Evolutionary conservation across 2,113 vertebrate species (phyloP), one percentile per base, ranked within the genome.

Genomic region (Nothoprocta pentlandii): DNA sequence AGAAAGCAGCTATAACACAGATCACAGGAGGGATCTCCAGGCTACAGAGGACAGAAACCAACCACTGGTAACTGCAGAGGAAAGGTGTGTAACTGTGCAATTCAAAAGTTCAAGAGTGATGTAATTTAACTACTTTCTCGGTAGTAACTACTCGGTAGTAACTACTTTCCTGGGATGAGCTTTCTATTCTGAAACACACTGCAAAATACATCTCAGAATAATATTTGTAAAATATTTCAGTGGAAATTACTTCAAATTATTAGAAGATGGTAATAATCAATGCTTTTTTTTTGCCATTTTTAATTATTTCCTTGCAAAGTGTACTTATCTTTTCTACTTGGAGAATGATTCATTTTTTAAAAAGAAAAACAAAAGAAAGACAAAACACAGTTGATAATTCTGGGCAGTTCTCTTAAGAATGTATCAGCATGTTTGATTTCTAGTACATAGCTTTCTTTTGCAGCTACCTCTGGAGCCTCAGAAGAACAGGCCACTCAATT

Each of bases 301-400:
- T 91, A n/a, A 91, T 49, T 66, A 67, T 64, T 51, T 88, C 12
- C 59, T 83, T 92, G 17, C 5, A 83, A 85, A 85, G 36, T 36
- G 17, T 41, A 49, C 26, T 53, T 49, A 59, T 4, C 1, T 1
- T 5, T 13, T 49, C 7, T 76, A 87, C 36, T 41, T 47, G 53
- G 82, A 79, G 64, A 62, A 74, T 23, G 32, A 49, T 85, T 93
- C 84, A 32, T 19, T 85, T 83, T 66, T 94, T 94, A 20, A 96
- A 81, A 49, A 83, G 28, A 93, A 92, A 95, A 94, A 36, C 22
- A 90, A 94, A 90, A 94, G 28, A 94, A 92, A 44, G 4, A 66
- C 36, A 28, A 90, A 94, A 90, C 88, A 42, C 44, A 96, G 32
- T 53, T 87, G 62, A 85, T 93, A 92, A 91, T 94, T 96, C 68